phyloP scores from a whole-genome alignment of 2,113 vertebrate species.

The Urocynchramus pylzowi region DNA sequence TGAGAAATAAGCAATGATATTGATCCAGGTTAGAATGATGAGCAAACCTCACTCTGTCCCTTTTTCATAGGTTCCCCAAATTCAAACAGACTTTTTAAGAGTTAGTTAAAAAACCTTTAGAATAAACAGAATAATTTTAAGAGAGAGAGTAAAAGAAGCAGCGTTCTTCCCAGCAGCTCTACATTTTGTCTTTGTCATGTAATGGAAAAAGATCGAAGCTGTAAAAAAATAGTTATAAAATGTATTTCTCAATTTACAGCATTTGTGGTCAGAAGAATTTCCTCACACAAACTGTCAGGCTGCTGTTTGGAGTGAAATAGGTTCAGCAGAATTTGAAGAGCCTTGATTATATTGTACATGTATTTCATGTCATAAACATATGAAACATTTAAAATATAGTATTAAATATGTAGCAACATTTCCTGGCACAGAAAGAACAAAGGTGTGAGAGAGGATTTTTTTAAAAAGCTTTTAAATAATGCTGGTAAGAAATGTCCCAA shows the following conservation, averaged over 20 bases:
- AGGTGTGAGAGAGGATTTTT: conserved; percentile 36
- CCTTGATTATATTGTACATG: conserved; percentile 51
- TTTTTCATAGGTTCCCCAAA: not conserved
- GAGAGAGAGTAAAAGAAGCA: not conserved
- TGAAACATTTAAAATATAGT: conserved; percentile 67
- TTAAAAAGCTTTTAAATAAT: conserved; percentile 68
- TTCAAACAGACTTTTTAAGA: not conserved
- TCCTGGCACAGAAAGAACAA: conserved; percentile 58
- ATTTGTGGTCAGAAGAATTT: not conserved
- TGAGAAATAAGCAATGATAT: not conserved
- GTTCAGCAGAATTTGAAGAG: not conserved
- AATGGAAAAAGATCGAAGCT: not conserved
- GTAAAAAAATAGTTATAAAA: not conserved
- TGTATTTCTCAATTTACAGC: not conserved
- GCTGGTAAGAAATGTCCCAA: conserved; percentile 60
- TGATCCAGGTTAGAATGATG: not conserved
- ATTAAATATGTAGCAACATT: conserved; percentile 66
- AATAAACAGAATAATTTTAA: not conserved
- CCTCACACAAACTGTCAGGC: not conserved
- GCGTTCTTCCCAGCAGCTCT: not conserved
- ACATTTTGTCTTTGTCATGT: not conserved
- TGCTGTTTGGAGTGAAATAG: not conserved
- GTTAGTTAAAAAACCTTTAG: not conserved
- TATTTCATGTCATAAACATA: conserved; percentile 71
- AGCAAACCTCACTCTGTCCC: not conserved